These are phyloP conservation scores for Noctuana brunneofusca DNA, from an alignment of 2,888 invertebrate genomes.

Conservation along the genomic window DNA sequence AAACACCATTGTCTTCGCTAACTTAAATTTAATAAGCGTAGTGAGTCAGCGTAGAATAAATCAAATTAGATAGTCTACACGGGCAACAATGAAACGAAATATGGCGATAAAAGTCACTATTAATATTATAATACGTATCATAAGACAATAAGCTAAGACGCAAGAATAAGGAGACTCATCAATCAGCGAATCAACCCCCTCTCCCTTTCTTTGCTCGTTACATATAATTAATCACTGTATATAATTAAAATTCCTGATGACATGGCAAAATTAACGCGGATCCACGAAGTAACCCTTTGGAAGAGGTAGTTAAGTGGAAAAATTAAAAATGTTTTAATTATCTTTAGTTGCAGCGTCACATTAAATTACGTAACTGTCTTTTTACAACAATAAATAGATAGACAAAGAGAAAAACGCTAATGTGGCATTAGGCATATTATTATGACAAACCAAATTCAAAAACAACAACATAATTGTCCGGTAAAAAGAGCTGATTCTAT, in stretches of 20 bases:
- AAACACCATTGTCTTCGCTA: slow-evolving; percentile 61
- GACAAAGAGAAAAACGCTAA: too few species aligned
- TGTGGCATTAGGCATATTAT: too few species aligned
- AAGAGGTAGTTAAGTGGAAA: slow-evolving; percentile 26
- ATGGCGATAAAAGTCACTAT: slow-evolving; percentile 76
- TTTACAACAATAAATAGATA: not conserved
- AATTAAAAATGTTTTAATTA: slow-evolving; percentile 22
- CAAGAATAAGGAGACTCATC: slow-evolving; percentile 70
- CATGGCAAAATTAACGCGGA: slow-evolving; percentile 65
- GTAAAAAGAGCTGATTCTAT: too few species aligned
- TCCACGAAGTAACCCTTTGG: slow-evolving; percentile 47
- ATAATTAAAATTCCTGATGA: slow-evolving; percentile 81
- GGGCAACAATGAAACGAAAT: slow-evolving; percentile 71
- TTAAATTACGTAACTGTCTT: not conserved
- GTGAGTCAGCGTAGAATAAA: slow-evolving; percentile 73
- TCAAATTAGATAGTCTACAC: slow-evolving; percentile 70
- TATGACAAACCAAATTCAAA: too few species aligned
- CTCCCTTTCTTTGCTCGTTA: slow-evolving; percentile 64
- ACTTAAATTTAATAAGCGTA: slow-evolving; percentile 75
- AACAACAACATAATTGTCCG: too few species aligned
- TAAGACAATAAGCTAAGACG: slow-evolving; percentile 70
- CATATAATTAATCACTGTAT: slow-evolving; percentile 79
- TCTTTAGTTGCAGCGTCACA: slow-evolving; percentile 23
- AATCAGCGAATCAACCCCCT: slow-evolving; percentile 66
- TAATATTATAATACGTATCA: slow-evolving; percentile 47